Evolutionary conservation across 2,797 vertebrate species (phyloP).

Genomic region (Oreochromis mossambicus): DNA sequence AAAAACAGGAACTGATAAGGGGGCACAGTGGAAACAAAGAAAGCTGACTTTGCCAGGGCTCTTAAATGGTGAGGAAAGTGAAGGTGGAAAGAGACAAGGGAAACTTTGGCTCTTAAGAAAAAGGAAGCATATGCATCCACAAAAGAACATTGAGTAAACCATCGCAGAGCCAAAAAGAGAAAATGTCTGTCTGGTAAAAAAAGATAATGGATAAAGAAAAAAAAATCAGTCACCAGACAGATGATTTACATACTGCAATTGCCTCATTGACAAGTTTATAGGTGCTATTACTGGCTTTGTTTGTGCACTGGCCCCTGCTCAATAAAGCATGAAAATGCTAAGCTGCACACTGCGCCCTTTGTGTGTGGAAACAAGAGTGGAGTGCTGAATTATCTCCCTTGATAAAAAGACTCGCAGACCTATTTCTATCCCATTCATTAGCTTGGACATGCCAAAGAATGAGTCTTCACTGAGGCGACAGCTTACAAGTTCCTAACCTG

Average conservation of each 20-base stretch:
- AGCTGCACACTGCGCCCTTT: conserved; percentile 68
- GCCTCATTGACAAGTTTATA: conserved; percentile 42
- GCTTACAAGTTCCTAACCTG: conserved; percentile 32
- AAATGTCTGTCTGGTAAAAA: conserved; percentile 2
- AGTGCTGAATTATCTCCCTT: conserved; percentile 62
- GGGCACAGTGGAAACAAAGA: conserved; percentile 66
- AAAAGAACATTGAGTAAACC: conserved; percentile 13
- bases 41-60: conserved; percentile 27
- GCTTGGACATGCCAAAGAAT: conserved; percentile 32
- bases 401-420: conserved; percentile 64
- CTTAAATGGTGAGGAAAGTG: conserved; percentile 14
- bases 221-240: not conserved
- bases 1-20: conserved; percentile 73
- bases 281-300: conserved; percentile 39
- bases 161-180: not conserved
- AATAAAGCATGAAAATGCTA: conserved; percentile 61
- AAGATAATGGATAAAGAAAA: not conserved
- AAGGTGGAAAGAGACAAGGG: conserved; percentile 27
- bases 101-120: conserved; percentile 17
- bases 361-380: conserved; percentile 62
- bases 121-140: conserved; percentile 30
- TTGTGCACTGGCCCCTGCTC: conserved; percentile 32
- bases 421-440: conserved; percentile 59
- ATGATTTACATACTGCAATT: conserved; percentile 34
- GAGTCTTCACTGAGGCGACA: not conserved